Conservation (phyloP, 2,113 vertebrate species). For the Penelope pileata region DNA sequence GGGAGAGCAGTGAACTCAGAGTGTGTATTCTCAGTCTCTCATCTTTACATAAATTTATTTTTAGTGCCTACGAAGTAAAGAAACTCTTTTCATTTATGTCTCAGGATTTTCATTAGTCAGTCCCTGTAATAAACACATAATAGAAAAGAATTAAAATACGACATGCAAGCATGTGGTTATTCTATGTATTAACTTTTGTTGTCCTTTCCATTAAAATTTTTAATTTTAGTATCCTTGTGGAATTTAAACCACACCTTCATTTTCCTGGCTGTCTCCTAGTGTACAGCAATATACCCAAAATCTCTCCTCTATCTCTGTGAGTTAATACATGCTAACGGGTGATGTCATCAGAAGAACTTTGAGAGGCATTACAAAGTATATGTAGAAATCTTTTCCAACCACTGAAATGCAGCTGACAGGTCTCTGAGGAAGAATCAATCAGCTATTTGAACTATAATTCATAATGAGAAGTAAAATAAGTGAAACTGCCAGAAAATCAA, state of each 20-base stretch:
- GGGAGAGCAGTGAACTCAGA: background rate
- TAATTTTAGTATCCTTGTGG: background rate
- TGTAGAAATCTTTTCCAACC: background rate
- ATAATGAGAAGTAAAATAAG: background rate
- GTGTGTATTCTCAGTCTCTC: background rate
- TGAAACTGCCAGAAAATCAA: conserved; percentile 19
- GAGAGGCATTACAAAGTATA: background rate
- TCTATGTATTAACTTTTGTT: background rate
- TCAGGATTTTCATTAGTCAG: background rate
- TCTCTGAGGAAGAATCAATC: conserved; percentile 8
- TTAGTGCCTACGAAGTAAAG: background rate
- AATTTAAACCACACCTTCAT: background rate
- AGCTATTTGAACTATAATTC: background rate
- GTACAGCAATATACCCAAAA: background rate
- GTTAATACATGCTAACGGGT: background rate
- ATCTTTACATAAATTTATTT: background rate
- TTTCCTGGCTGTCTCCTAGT: background rate
- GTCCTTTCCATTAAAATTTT: background rate
- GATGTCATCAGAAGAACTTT: background rate
- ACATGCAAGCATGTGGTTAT: background rate
- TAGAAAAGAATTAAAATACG: background rate
- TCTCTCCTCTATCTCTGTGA: background rate
- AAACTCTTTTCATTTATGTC: background rate
- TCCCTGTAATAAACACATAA: background rate
- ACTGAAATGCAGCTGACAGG: background rate